phyloP scores from a whole-genome alignment of 2,888 invertebrate genomes.

The Bembecia ichneumoniformis region DNA sequence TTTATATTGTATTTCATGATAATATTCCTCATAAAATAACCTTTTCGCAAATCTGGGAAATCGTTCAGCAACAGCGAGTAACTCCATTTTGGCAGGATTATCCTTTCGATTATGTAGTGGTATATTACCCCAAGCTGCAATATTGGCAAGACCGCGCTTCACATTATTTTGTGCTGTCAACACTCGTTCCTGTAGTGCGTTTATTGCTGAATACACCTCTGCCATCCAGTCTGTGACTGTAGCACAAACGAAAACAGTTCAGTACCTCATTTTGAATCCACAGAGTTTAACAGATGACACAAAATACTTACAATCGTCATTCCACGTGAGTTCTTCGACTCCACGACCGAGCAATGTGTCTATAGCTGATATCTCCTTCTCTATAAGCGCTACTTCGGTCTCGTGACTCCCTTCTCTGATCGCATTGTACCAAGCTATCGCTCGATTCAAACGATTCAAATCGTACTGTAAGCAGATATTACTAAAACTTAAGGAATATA shows the following conservation, averaged over 20 bases:
- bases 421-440: conserved; percentile 87
- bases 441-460: conserved; percentile 71
- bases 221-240: conserved; percentile 79
- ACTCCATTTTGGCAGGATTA: conserved; percentile 50
- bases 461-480: conserved; percentile 45
- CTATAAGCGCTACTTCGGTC: conserved; percentile 84
- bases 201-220: conserved; percentile 76
- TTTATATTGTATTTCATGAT: not conserved
- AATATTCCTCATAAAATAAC: conserved; percentile 19
- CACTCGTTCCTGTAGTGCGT: conserved; percentile 80
- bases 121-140: conserved; percentile 79
- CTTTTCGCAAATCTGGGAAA: conserved; percentile 66
- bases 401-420: conserved; percentile 80
- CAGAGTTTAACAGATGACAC: not conserved
- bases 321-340: conserved; percentile 83
- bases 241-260: not conserved
- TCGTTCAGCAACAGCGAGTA: conserved; percentile 72
- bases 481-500: not conserved
- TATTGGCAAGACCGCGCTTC: conserved; percentile 64
- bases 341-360: conserved; percentile 79
- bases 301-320: conserved; percentile 77
- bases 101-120: conserved; percentile 82
- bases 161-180: conserved; percentile 78
- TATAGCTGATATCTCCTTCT: conserved; percentile 81
- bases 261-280: not conserved